A percentile compares a stretch with the other conserved stretches of the same genome.
These are phyloP conservation scores for Halcyon leucocephala DNA, from an alignment of 2,797 vertebrate genomes.

Conservation along the genomic window DNA sequence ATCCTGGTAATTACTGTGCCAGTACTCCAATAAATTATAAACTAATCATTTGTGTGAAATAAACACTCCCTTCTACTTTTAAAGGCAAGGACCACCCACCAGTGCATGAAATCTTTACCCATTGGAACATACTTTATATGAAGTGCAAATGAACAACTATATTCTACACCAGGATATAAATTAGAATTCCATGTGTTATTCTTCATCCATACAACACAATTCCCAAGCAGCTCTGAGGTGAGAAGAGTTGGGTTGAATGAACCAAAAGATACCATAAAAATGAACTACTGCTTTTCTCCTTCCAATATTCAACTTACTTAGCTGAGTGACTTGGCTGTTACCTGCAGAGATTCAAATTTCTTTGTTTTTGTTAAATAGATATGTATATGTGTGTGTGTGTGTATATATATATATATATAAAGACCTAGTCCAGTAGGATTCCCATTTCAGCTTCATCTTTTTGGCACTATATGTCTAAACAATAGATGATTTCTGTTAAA, in stretches of 20 bases:
- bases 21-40: background rate
- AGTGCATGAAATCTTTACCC: background rate
- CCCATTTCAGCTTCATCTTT: background rate
- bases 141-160: background rate
- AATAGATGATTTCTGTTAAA: background rate
- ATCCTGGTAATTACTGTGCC: background rate
- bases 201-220: background rate
- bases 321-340: background rate
- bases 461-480: background rate
- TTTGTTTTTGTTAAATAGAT: background rate
- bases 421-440: background rate
- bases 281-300: background rate
- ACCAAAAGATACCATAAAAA: background rate
- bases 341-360: background rate
- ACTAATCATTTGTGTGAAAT: background rate
- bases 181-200: background rate
- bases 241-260: background rate
- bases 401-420: background rate
- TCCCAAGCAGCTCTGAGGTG: background rate
- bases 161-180: background rate
- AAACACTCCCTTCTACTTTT: background rate
- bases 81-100: background rate
- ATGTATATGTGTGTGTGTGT: no score
- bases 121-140: background rate
- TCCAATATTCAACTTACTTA: background rate